These are phyloP conservation scores for Isichthys henryi DNA, from an alignment of 2,113 vertebrate genomes.

Conservation along the genomic window DNA sequence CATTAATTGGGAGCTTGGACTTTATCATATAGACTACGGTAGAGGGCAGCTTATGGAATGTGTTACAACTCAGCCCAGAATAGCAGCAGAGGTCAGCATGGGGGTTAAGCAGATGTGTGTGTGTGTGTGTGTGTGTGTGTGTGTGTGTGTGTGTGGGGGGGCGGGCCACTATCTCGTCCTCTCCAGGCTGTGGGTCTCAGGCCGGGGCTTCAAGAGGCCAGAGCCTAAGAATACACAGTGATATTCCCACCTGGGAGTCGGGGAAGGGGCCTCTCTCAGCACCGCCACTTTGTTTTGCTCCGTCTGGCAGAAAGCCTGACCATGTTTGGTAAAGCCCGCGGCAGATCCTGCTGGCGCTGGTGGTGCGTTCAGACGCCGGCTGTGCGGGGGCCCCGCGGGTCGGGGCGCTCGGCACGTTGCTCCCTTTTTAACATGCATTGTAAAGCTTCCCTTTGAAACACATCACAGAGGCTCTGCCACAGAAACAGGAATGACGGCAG, in stretches of 20 bases:
- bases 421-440: background rate
- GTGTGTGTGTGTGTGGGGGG: too few relatives aligned
- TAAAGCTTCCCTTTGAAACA: background rate
- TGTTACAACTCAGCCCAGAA: background rate
- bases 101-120: background rate
- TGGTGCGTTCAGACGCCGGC: background rate
- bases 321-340: conserved; percentile 64
- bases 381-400: background rate
- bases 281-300: conserved; percentile 52
- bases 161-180: conserved; percentile 27
- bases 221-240: conserved; percentile 3
- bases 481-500: background rate
- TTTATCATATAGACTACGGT: background rate
- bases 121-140: too few relatives aligned
- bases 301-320: conserved; percentile 52
- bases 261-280: conserved; percentile 27
- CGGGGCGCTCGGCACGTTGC: background rate
- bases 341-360: conserved; percentile 45
- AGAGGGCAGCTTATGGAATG: background rate
- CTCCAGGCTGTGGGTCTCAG: background rate
- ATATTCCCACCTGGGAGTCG: conserved; percentile 8
- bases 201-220: background rate
- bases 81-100: conserved; percentile 3
- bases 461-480: background rate
- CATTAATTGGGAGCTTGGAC: background rate